phyloP scores from a whole-genome alignment of 2,113 vertebrate species.

The Falcunculus frontatus region DNA sequence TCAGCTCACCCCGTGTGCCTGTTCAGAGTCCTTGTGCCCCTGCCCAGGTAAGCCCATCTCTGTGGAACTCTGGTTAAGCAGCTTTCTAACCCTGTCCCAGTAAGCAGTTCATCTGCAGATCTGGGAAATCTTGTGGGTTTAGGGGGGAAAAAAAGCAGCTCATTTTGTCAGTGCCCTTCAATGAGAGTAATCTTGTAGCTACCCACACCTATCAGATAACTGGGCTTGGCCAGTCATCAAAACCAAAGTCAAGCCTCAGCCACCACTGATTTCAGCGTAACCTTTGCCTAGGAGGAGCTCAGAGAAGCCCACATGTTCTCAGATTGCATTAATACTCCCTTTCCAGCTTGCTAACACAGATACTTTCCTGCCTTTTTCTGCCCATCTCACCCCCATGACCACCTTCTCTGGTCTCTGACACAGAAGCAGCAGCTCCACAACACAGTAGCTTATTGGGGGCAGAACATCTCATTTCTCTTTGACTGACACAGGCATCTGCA shows the following conservation, averaged over 20 bases:
- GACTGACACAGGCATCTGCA: not conserved
- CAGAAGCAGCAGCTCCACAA: not conserved
- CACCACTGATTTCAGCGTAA: accelerated
- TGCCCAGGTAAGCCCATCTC: not conserved
- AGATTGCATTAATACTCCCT: not conserved
- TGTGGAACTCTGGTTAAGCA: not conserved
- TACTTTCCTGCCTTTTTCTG: not conserved
- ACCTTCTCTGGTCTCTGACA: not conserved
- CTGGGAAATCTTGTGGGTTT: not conserved
- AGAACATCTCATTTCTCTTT: not conserved
- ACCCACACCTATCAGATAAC: not conserved
- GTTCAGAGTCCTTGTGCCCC: not conserved
- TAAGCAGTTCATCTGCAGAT: not conserved
- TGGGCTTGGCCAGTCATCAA: not conserved
- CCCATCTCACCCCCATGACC: not conserved
- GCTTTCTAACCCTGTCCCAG: not conserved
- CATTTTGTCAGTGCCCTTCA: not conserved
- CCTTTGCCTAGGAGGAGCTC: not conserved
- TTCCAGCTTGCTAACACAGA: not conserved
- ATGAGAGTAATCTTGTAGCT: not conserved
- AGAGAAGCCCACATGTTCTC: not conserved
- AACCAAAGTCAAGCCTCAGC: not conserved
- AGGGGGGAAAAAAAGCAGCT: not conserved
- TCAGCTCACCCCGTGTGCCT: not conserved
- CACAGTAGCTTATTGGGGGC: accelerated